Evolutionary conservation across 2,113 vertebrate genomes (phyloP).

Genomic region (Hypomesus transpacificus): DNA sequence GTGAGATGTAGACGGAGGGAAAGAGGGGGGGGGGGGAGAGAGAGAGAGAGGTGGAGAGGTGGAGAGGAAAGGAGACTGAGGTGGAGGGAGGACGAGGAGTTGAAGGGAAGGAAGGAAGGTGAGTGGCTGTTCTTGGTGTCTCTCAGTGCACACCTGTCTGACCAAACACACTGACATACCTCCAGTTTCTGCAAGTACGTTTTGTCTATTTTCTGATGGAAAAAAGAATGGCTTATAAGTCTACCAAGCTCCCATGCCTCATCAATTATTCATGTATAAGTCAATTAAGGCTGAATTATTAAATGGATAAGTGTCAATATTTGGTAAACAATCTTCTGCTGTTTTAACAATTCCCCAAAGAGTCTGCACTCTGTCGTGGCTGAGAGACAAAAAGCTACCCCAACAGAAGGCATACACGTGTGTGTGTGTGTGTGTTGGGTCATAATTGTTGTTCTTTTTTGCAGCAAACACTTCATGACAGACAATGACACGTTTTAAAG

Average conservation of each 20-base stretch:
- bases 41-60: neutral
- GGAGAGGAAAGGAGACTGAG: constrained; percentile 24
- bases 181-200: too few relatives aligned
- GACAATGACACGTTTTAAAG: too few relatives aligned
- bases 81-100: constrained; percentile 12
- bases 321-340: constrained; percentile 52
- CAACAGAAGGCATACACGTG: too few relatives aligned
- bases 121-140: neutral
- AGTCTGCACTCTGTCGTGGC: constrained; percentile 2
- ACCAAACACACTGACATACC: too few relatives aligned
- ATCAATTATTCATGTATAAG: constrained; percentile 57
- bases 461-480: too few relatives aligned
- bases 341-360: constrained; percentile 25
- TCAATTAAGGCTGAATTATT: constrained; percentile 56
- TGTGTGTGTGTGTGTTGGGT: too few relatives aligned
- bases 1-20: neutral
- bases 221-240: neutral
- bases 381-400: neutral
- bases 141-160: neutral
- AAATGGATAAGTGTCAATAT: constrained; percentile 56
- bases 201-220: too few relatives aligned
- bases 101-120: constrained; percentile 2
- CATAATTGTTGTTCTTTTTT: too few relatives aligned
- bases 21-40: neutral
- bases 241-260: constrained; percentile 18